Conservation (phyloP, 1,140 invertebrate genomes). For the Augochlora pura region DNA sequence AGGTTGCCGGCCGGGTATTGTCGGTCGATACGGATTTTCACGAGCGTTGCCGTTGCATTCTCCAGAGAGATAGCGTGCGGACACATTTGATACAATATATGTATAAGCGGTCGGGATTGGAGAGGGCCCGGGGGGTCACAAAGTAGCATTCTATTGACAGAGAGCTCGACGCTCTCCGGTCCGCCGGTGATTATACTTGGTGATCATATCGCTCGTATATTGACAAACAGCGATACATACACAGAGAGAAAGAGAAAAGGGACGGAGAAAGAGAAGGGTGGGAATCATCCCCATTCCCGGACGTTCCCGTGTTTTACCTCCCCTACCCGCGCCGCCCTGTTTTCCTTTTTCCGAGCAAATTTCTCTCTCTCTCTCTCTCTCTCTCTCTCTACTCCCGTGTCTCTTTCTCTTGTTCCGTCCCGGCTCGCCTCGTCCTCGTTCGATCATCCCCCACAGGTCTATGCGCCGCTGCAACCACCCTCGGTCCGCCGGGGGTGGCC, state of each 20-base stretch:
- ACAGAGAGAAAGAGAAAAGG: slow-evolving; percentile 46
- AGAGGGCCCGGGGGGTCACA: slow-evolving; percentile 51
- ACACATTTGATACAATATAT: slow-evolving; percentile 69
- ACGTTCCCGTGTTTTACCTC: slow-evolving; percentile 12
- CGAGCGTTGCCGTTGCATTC: slow-evolving; percentile 48
- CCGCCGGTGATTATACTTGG: slow-evolving; percentile 75
- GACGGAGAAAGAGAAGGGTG: slow-evolving; percentile 3
- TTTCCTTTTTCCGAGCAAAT: slow-evolving; percentile 18
- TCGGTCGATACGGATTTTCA: slow-evolving; percentile 63
- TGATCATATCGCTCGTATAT: slow-evolving; percentile 77
- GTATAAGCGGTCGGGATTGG: slow-evolving; percentile 49
- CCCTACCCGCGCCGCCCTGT: slow-evolving; percentile 7
- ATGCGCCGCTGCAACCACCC: slow-evolving; percentile 41
- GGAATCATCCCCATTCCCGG: slow-evolving; percentile 63
- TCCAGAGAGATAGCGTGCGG: slow-evolving; percentile 50
- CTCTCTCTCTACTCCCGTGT: slow-evolving; percentile 1
- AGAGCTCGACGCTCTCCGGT: slow-evolving; percentile 61
- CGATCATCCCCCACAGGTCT: slow-evolving; percentile 48
- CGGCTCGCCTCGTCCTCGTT: slow-evolving; percentile 18
- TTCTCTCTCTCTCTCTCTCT: no score
- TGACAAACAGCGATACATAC: slow-evolving; percentile 73
- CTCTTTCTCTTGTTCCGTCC: not conserved
- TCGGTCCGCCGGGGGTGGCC: slow-evolving; percentile 10
- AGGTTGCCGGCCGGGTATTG: slow-evolving; percentile 22
- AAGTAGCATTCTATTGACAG: slow-evolving; percentile 76